A percentile compares a stretch with the other conserved stretches of the same genome.
phyloP scores from a whole-genome alignment of 2,888 invertebrate species.

The Zaprionus obscuricornis region DNA sequence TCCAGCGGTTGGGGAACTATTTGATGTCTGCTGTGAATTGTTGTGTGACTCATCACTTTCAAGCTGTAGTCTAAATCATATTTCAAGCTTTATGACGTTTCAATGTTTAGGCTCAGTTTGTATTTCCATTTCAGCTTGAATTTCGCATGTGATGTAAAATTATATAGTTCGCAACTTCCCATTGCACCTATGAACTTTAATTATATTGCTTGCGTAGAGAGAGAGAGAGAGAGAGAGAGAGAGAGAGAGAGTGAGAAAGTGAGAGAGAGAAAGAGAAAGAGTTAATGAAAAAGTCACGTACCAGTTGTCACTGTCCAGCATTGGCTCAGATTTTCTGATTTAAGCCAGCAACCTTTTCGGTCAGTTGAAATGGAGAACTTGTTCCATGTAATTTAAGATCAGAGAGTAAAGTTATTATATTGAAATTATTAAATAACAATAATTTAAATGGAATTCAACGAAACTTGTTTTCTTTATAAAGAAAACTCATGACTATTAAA shows the following conservation, averaged over 20 bases:
- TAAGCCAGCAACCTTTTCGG: neutral
- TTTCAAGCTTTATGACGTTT: constrained; percentile 52
- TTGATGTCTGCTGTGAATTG: neutral
- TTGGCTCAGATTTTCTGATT: neutral
- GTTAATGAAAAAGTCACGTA: constrained; percentile 33
- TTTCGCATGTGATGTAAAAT: neutral
- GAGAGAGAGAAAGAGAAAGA: constrained; percentile 15
- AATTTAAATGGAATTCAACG: no score
- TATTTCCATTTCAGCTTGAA: constrained; percentile 10
- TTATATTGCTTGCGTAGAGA: constrained; percentile 11
- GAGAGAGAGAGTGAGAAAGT: neutral
- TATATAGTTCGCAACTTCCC: neutral
- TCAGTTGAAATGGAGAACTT: no score
- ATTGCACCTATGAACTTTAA: constrained; percentile 28
- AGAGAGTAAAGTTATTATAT: no score
- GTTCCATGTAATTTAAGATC: no score
- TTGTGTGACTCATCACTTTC: constrained; percentile 52
- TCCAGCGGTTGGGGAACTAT: neutral
- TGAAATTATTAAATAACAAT: no score
- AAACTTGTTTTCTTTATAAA: no score
- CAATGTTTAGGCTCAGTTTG: constrained; percentile 39
- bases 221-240: constrained; percentile 8
- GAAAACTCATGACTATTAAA: neutral
- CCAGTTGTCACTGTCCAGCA: neutral
- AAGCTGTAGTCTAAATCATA: constrained; percentile 42